Percentiles rank a stretch among this genome's conserved stretches.
These are phyloP conservation scores for Aurelia coerulea DNA, from an alignment of 30 jellyfish, hydroid and myxozoan genomes.

Conservation along the genomic window DNA sequence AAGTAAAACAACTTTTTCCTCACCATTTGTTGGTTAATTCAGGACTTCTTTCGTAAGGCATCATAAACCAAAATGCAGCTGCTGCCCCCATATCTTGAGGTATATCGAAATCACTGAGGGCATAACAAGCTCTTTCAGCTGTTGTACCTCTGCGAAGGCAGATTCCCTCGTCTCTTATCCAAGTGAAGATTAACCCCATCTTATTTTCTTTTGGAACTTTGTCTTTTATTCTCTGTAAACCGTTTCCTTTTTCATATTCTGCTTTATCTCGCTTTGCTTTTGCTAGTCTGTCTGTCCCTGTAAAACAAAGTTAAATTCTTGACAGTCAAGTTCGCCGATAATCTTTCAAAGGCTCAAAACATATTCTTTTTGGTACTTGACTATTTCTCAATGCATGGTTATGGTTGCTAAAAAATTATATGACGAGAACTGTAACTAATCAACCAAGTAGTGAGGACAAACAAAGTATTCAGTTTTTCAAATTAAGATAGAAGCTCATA, in stretches of 20 bases:
- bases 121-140: conserved; percentile 51
- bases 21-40: conserved; percentile 45
- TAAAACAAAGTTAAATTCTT: neutral
- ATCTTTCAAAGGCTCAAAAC: too few species aligned
- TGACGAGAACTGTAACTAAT: too few species aligned
- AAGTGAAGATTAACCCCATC: conserved; percentile 2
- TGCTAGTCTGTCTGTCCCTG: neutral
- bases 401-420: too few species aligned
- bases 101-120: conserved; percentile 24
- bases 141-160: conserved; percentile 43
- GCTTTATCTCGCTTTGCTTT: conserved; percentile 29
- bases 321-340: too few species aligned
- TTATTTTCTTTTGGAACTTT: conserved; percentile 12
- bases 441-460: too few species aligned
- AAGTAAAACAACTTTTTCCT: neutral
- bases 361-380: too few species aligned
- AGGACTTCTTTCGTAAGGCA: conserved; percentile 1
- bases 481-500: too few species aligned
- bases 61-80: conserved; percentile 23
- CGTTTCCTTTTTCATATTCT: conserved; percentile 2
- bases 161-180: conserved; percentile 32
- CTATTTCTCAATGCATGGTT: too few species aligned
- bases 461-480: too few species aligned
- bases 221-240: conserved; percentile 7
- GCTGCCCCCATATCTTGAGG: neutral